Percentiles rank a stretch among this genome's conserved stretches.
Evolutionary conservation across 2,113 vertebrate genomes (phyloP).

Genomic region (Labeo catla): DNA sequence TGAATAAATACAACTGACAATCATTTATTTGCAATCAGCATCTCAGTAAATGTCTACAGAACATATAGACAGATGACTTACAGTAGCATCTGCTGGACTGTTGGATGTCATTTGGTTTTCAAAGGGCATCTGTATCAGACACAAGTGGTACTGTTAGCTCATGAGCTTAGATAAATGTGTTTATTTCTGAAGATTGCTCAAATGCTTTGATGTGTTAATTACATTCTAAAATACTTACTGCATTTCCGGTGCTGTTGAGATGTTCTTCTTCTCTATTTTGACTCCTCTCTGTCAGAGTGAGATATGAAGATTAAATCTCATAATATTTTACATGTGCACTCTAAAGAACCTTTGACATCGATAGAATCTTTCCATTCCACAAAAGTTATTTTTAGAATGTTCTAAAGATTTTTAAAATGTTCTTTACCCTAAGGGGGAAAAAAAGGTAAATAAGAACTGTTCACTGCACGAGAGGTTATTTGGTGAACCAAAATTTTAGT

Average conservation of each 20-base stretch:
- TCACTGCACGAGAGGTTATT: neutral
- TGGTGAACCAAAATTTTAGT: neutral
- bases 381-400: neutral
- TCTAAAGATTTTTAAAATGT: neutral
- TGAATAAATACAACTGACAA: neutral
- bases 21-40: neutral
- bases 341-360: neutral
- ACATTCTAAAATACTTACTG: neutral
- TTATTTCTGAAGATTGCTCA: neutral
- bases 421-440: neutral
- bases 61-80: neutral
- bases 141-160: neutral
- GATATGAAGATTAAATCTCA: neutral
- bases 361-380: neutral
- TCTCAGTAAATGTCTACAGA: neutral
- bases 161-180: too few relatives aligned
- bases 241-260: neutral
- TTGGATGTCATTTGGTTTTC: neutral
- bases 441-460: neutral
- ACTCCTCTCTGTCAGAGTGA: neutral
- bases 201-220: neutral
- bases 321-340: neutral
- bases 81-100: neutral
- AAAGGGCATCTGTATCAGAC: neutral
- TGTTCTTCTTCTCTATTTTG: neutral